These are phyloP conservation scores for Varroa destructor DNA, from an alignment of 1,140 invertebrate genomes.

Conservation along the genomic window DNA sequence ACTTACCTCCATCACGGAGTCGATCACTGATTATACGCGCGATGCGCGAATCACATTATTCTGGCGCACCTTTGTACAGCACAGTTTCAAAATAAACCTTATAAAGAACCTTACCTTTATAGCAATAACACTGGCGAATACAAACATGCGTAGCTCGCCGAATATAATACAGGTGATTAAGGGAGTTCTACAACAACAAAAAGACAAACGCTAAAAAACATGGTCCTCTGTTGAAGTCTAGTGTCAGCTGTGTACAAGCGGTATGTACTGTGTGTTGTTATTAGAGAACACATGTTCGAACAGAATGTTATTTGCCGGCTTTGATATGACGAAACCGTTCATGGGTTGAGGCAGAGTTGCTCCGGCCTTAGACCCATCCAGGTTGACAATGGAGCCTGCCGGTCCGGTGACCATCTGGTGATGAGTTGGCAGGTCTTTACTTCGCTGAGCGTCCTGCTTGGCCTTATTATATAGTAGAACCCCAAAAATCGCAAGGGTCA, in stretches of 20 bases:
- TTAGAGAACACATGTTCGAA: conserved; percentile 25
- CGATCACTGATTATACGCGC: too few species aligned
- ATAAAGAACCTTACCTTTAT: too few species aligned
- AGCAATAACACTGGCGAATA: too few species aligned
- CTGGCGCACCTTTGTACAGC: too few species aligned
- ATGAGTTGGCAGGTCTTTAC: conserved; percentile 13
- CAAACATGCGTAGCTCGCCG: too few species aligned
- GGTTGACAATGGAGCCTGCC: background rate
- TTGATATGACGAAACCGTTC: background rate
- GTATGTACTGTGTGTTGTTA: conserved; percentile 25
- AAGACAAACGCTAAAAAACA: too few species aligned
- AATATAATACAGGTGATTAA: too few species aligned
- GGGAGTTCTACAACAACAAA: too few species aligned
- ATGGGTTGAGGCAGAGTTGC: background rate
- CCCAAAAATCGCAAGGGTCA: conserved; percentile 74
- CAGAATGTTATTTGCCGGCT: conserved; percentile 17
- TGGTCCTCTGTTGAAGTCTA: too few species aligned
- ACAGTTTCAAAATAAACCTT: too few species aligned
- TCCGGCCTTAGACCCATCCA: background rate
- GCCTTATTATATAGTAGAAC: conserved; percentile 72
- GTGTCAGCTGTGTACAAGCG: conserved; percentile 19
- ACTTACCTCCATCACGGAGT: too few species aligned
- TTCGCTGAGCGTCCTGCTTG: conserved; percentile 36
- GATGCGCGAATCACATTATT: too few species aligned
- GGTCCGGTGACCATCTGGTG: conserved; percentile 5